A percentile compares a stretch with the other conserved stretches of the same genome.
phyloP scores from a whole-genome alignment of 2,113 vertebrate genomes.

The Promerops cafer region DNA sequence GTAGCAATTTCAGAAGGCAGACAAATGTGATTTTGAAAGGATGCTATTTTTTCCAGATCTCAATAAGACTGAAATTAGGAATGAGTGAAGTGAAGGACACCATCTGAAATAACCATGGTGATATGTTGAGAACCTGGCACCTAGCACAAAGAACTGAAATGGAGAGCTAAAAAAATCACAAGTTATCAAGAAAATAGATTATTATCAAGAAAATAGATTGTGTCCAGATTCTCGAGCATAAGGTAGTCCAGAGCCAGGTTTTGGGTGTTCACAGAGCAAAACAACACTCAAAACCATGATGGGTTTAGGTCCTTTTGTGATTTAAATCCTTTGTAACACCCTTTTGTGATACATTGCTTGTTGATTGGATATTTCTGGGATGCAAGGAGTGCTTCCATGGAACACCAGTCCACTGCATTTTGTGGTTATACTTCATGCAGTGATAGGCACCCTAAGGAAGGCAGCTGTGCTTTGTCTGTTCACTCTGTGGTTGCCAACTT shows the following conservation, averaged over 20 bases:
- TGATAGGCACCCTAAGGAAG: neutral
- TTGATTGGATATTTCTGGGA: neutral
- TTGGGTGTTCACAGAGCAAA: neutral
- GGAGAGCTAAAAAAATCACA: neutral
- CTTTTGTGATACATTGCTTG: neutral
- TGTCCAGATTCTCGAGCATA: neutral
- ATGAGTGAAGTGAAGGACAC: neutral
- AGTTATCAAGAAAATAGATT: neutral
- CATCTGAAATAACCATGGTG: neutral
- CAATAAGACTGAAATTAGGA: neutral
- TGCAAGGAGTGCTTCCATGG: neutral
- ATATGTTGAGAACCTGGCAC: neutral
- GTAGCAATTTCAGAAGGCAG: neutral
- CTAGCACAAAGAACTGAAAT: neutral
- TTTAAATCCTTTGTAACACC: neutral
- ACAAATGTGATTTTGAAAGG: neutral
- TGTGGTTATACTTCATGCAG: neutral
- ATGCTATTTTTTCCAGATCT: neutral
- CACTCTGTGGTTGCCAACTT: neutral
- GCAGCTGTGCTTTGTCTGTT: neutral
- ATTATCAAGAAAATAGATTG: neutral
- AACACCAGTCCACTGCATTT: neutral
- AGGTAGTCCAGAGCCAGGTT: neutral
- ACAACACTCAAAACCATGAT: neutral
- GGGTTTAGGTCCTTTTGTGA: neutral